Evolutionary conservation across 2,888 invertebrate species (phyloP).

Genomic region (Oligia fasciuncula): DNA sequence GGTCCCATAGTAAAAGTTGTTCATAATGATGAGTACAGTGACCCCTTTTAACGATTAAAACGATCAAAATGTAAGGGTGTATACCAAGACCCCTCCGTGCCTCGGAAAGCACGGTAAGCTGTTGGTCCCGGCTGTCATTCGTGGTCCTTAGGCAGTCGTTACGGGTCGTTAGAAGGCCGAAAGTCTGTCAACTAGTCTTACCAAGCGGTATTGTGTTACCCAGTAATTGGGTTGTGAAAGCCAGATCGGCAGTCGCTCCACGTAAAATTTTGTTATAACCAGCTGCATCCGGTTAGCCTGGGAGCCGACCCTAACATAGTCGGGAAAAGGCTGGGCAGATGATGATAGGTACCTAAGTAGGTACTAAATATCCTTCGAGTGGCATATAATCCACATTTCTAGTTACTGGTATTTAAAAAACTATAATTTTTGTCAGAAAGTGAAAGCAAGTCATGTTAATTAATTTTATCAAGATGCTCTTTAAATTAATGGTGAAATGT

Average conservation of each 20-base stretch:
- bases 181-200: not conserved
- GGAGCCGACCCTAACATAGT: not conserved
- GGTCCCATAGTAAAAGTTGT: no score
- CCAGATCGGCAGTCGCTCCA: not conserved
- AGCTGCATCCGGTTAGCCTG: not conserved
- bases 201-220: not conserved
- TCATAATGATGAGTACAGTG: no score
- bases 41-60: not conserved
- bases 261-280: not conserved
- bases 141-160: not conserved
- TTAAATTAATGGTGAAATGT: constrained; percentile 26
- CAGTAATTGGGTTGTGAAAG: not conserved
- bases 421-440: constrained; percentile 23
- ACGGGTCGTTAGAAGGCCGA: not conserved
- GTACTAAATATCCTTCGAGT: constrained; percentile 9
- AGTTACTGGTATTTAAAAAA: constrained; percentile 9
- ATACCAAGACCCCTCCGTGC: not conserved
- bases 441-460: constrained; percentile 44
- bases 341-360: not conserved
- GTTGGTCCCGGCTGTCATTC: no score
- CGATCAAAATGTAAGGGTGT: no score
- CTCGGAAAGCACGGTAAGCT: not conserved
- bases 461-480: constrained; percentile 54
- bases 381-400: not conserved
- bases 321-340: no score